phyloP scores from a whole-genome alignment of 1,140 invertebrate species.

The Drosophila bifasciata region DNA sequence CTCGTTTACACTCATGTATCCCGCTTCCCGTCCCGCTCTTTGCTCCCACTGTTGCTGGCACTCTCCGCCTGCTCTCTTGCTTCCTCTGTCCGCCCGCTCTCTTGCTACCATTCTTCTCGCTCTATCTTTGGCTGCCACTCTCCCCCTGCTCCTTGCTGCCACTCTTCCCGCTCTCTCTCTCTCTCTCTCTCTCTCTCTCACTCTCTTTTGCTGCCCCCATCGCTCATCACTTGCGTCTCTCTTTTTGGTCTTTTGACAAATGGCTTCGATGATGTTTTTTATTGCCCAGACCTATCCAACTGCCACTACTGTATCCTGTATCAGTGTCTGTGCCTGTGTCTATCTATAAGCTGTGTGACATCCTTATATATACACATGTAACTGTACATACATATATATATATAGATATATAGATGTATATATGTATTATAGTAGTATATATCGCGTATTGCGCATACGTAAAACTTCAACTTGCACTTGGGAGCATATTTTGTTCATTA shows the following conservation, averaged over 20 bases:
- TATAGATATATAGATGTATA: neutral
- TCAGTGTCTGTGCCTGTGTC: conserved; percentile 9
- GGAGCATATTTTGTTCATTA: conserved; percentile 63
- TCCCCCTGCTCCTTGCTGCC: too few relatives aligned
- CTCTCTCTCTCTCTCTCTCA: neutral
- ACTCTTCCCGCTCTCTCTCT: too few relatives aligned
- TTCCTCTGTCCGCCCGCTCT: too few relatives aligned
- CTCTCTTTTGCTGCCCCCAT: neutral
- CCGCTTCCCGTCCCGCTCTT: neutral
- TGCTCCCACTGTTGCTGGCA: too few relatives aligned
- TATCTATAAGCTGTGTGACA: conserved; percentile 50
- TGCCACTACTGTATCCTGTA: conserved; percentile 42
- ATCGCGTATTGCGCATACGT: conserved; percentile 58
- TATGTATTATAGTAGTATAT: conserved; percentile 1
- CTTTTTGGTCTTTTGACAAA: conserved; percentile 75
- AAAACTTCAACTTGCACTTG: conserved; percentile 50
- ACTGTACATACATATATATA: conserved; percentile 14
- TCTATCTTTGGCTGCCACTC: too few relatives aligned
- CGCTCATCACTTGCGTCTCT: conserved; percentile 21
- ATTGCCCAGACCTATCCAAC: conserved; percentile 70
- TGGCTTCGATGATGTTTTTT: conserved; percentile 81
- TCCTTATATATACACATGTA: conserved; percentile 36
- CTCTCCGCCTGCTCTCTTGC: too few relatives aligned
- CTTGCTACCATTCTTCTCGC: neutral
- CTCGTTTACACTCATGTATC: neutral